These are phyloP conservation scores for Ceratina japonica DNA, from an alignment of 1,140 invertebrate species.

Conservation along the genomic window DNA sequence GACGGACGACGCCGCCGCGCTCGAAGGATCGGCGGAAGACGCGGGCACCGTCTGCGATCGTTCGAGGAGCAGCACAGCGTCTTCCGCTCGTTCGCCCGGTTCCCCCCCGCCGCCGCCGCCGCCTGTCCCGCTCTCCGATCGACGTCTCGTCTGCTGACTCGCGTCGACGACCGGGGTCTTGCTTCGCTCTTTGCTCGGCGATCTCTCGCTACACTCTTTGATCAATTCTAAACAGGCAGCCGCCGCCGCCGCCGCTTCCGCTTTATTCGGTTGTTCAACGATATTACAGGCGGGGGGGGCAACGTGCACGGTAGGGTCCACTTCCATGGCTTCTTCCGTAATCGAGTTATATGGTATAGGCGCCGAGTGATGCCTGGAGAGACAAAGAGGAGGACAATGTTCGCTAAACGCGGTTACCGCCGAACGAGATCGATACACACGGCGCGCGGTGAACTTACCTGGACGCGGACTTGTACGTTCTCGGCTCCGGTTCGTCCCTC, in stretches of 20 bases:
- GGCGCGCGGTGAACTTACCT: slow-evolving; percentile 50
- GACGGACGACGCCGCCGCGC: not conserved
- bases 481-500: slow-evolving; percentile 65
- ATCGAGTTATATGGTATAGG: slow-evolving; percentile 71
- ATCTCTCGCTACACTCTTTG: slow-evolving; percentile 67
- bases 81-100: not conserved
- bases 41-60: not conserved
- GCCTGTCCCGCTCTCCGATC: not conserved
- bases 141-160: not conserved
- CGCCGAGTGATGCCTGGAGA: slow-evolving; percentile 69
- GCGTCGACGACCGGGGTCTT: slow-evolving; percentile 55
- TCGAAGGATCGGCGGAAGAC: not conserved
- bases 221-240: slow-evolving; percentile 64
- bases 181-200: slow-evolving; percentile 68
- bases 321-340: slow-evolving; percentile 72
- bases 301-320: slow-evolving; percentile 63
- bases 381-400: not conserved
- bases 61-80: not conserved
- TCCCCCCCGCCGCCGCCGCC: too few species aligned
- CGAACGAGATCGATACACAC: too few species aligned
- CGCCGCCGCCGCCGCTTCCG: slow-evolving; percentile 37
- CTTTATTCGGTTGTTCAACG: slow-evolving; percentile 48
- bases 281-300: slow-evolving; percentile 56
- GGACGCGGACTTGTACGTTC: slow-evolving; percentile 63
- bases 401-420: too few species aligned